A percentile compares a stretch with the other conserved stretches of the same genome.
Conservation (phyloP, 1,140 invertebrate genomes). For the Drosophila dunni region DNA sequence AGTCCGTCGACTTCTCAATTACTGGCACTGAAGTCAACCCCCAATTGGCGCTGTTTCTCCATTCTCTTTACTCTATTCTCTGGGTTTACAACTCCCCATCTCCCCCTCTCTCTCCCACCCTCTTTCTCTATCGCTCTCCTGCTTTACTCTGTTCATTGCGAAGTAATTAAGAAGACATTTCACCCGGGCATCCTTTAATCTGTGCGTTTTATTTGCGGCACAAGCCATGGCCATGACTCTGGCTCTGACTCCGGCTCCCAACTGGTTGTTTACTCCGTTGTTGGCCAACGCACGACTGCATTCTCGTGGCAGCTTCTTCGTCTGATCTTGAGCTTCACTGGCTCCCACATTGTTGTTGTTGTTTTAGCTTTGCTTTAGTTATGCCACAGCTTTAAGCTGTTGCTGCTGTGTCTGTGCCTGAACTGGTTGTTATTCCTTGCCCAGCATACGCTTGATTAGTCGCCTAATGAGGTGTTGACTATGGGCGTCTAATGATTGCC, state of each 20-base stretch:
- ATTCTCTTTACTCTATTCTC: too few relatives aligned
- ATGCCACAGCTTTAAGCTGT: constrained; percentile 40
- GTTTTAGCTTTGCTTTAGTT: constrained; percentile 66
- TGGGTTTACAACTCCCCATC: constrained; percentile 1
- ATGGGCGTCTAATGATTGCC: constrained; percentile 73
- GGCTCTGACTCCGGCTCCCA: constrained; percentile 9
- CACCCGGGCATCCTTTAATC: constrained; percentile 83
- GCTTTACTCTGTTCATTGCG: constrained; percentile 66
- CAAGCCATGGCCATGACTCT: constrained; percentile 1
- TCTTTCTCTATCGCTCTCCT: background rate
- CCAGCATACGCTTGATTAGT: constrained; percentile 79
- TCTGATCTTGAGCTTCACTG: constrained; percentile 24
- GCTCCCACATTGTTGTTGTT: constrained; percentile 20
- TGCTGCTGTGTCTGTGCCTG: constrained; percentile 36
- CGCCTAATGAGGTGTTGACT: constrained; percentile 84
- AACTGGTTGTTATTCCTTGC: constrained; percentile 75
- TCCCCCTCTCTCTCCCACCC: constrained; percentile 1
- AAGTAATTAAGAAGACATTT: constrained; percentile 84
- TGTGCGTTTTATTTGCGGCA: constrained; percentile 83
- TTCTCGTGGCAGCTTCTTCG: constrained; percentile 20
- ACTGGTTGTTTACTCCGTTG: constrained; percentile 46
- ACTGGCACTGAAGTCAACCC: constrained; percentile 43
- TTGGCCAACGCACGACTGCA: constrained; percentile 48
- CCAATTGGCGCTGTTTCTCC: background rate
- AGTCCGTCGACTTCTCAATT: constrained; percentile 77